Evolutionary conservation across 2,113 vertebrate species (phyloP).

Genomic region (Anarhynchus alexandrinus): DNA sequence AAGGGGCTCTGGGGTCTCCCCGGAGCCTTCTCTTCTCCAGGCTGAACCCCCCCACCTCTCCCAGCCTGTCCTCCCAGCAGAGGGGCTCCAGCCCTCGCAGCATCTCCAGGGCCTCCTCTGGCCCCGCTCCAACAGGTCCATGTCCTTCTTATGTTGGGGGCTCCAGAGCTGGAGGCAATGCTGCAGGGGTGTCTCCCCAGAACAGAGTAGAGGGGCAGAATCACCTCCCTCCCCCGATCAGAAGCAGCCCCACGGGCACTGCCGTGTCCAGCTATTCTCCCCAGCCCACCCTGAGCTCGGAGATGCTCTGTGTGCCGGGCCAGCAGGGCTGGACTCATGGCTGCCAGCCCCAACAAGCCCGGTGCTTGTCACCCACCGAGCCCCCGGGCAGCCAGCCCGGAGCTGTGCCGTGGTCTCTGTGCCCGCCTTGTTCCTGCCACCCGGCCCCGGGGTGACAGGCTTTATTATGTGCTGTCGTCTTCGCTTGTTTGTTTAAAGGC

Average conservation of each 20-base stretch:
- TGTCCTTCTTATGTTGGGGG: no score
- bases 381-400: neutral
- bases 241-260: neutral
- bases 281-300: fast-evolving
- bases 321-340: neutral
- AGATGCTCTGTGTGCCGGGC: neutral
- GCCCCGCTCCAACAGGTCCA: no score
- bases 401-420: neutral
- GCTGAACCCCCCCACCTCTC: no score
- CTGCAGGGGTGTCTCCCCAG: no score
- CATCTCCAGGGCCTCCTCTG: no score
- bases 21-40: no score
- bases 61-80: no score
- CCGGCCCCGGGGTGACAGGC: neutral
- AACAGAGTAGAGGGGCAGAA: no score
- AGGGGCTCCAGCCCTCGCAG: no score
- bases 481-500: neutral
- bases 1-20: no score
- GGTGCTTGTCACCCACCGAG: fast-evolving
- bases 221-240: no score
- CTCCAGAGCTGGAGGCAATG: no score
- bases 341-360: neutral
- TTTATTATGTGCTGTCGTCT: neutral
- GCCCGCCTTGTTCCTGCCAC: neutral
- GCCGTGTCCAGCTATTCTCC: neutral